A percentile compares a stretch with the other conserved stretches of the same genome.
phyloP scores from a whole-genome alignment of 64 coral and sea anemone genomes.

The Montipora sp. region DNA sequence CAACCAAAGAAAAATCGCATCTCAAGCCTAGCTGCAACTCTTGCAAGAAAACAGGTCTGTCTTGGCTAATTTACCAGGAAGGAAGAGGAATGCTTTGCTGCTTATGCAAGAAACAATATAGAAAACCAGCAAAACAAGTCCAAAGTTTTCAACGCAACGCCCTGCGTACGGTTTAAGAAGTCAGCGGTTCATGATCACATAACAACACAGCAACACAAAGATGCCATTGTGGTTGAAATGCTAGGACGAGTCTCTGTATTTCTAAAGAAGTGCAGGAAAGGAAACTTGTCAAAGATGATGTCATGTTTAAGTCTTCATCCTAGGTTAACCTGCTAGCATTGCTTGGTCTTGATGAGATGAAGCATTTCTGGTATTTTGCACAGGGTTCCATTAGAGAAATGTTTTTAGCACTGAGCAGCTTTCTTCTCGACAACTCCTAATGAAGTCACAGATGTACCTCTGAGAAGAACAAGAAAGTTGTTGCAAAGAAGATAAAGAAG shows the following conservation, averaged over 20 bases:
- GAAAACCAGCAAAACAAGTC: neutral
- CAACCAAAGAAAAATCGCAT: neutral
- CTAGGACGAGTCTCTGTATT: conserved; percentile 33
- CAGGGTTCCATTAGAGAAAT: conserved; percentile 47
- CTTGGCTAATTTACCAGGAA: conserved; percentile 5
- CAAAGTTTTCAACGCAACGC: neutral
- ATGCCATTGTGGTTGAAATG: conserved; percentile 50
- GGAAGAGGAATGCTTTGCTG: conserved; percentile 1
- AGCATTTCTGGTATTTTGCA: conserved; percentile 27
- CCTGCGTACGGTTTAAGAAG: neutral
- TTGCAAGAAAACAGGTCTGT: neutral
- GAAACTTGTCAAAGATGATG: conserved; percentile 46
- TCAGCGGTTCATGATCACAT: conserved; percentile 8
- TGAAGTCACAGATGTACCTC: conserved; percentile 43
- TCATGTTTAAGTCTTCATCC: conserved; percentile 55
- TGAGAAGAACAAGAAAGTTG: conserved; percentile 13
- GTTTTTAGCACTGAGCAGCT: conserved; percentile 15
- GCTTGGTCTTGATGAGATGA: conserved; percentile 39
- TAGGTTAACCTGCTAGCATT: conserved; percentile 13
- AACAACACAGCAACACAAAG: conserved; percentile 20
- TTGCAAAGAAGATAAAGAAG: conserved; percentile 27
- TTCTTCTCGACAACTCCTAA: conserved; percentile 22
- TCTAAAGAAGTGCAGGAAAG: conserved; percentile 52
- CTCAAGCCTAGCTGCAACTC: neutral
- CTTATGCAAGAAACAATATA: neutral